A percentile compares a stretch with the other conserved stretches of the same genome.
Conservation (phyloP, 2,888 invertebrate species). For the Orchesella flavescens region DNA sequence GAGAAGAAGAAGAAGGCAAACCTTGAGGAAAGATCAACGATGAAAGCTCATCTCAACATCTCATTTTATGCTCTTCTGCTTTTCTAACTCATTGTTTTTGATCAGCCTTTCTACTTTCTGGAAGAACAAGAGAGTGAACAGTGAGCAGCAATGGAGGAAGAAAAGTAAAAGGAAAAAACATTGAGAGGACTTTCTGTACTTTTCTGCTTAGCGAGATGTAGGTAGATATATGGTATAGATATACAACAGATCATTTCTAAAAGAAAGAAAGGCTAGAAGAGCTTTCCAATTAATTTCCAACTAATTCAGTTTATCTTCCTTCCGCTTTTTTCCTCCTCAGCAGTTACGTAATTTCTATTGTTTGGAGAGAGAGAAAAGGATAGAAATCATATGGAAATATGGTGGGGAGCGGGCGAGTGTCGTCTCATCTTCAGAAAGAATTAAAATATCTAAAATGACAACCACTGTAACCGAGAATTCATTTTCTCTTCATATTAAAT, state of each 20-base stretch:
- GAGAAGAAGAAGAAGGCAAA: slow-evolving; percentile 24
- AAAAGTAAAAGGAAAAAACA: slow-evolving; percentile 9
- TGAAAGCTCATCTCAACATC: slow-evolving; percentile 63
- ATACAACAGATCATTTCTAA: neutral
- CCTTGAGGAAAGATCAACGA: slow-evolving; percentile 53
- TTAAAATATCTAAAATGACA: too few species aligned
- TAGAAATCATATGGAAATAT: neutral
- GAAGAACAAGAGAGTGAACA: too few species aligned
- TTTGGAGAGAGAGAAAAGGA: slow-evolving; percentile 49
- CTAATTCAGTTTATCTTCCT: slow-evolving; percentile 66
- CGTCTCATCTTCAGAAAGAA: too few species aligned
- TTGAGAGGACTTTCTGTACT: slow-evolving; percentile 24
- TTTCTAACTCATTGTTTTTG: slow-evolving; percentile 61
- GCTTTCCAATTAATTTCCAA: slow-evolving; percentile 66
- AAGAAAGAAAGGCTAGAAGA: slow-evolving; percentile 31
- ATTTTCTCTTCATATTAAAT: too few species aligned
- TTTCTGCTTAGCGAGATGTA: too few species aligned
- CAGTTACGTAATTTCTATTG: slow-evolving; percentile 58
- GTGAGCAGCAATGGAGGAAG: too few species aligned
- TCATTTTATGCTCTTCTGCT: slow-evolving; percentile 62
- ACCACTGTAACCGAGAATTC: too few species aligned
- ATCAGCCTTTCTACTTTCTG: slow-evolving; percentile 44
- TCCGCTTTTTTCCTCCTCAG: slow-evolving; percentile 55
- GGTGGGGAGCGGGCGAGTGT: too few species aligned
- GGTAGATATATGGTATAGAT: too few species aligned